Percentiles rank a stretch among this genome's conserved stretches.
Conservation (phyloP, 2,113 vertebrate genomes). For the Octodon degus region DNA sequence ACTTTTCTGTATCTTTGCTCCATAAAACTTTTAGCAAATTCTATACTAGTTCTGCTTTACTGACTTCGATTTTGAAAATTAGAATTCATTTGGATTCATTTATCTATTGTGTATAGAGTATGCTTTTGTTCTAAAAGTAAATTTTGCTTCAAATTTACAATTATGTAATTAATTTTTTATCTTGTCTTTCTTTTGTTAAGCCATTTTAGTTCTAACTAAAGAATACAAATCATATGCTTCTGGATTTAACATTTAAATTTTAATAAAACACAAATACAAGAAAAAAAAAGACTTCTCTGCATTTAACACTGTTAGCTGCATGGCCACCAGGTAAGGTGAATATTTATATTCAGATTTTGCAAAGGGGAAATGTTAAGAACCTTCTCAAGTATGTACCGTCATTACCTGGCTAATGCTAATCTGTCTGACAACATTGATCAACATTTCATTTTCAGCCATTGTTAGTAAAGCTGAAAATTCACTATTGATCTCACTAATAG, state of each 20-base stretch:
- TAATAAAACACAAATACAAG: not conserved
- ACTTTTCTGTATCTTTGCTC: not conserved
- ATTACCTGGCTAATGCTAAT: not conserved
- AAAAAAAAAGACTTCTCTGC: not conserved
- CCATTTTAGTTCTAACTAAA: not conserved
- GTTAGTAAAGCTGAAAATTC: not conserved
- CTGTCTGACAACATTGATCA: not conserved
- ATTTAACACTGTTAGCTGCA: not conserved
- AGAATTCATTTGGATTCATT: not conserved
- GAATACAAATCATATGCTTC: slow-evolving; percentile 31
- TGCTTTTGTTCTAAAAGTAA: not conserved
- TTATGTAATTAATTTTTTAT: slow-evolving; percentile 13
- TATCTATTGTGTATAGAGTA: not conserved
- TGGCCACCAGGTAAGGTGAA: not conserved
- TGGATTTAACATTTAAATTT: not conserved
- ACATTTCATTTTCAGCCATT: not conserved
- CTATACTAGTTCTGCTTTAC: not conserved
- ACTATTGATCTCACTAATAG: not conserved
- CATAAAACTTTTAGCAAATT: not conserved
- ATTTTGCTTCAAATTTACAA: slow-evolving; percentile 37
- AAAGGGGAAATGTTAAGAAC: not conserved
- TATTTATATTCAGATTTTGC: slow-evolving; percentile 22
- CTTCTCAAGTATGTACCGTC: not conserved
- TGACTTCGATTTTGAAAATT: slow-evolving; percentile 40
- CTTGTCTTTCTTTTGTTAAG: not conserved